Evolutionary conservation across 2,888 invertebrate species (phyloP), one percentile per base, ranked within the genome.

Genomic region (Adelognathus sp.): DNA sequence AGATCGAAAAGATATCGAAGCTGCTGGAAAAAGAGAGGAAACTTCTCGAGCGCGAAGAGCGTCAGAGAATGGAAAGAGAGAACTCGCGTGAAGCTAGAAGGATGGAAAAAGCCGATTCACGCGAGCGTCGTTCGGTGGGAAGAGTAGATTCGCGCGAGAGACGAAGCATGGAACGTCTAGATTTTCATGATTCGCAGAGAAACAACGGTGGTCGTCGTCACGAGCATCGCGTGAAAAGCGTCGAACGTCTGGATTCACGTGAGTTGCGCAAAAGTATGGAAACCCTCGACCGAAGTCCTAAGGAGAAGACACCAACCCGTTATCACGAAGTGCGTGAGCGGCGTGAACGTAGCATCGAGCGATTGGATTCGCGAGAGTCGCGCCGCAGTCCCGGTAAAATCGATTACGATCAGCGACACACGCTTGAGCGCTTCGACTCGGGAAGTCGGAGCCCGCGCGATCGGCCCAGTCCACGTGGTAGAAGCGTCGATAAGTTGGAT

Each of bases 401-500:
- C 11, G 88, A 90, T 14, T 86, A 88, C 63, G 86, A 88, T 56
- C 86, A 88, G 24, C 85, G 88, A 39, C 90, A 90, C 63, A 88
- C 88, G 1, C 81, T 86, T n/a, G 90, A 91, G 71, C 83, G 88
- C 0, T 85, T 88, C 29, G 88, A 89, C 60, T 88, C 87, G 0
- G 88, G 85, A 0, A 86, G 82, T 56, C 85, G 80, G 27, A 89
- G 88, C 66, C 87, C 88, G 0, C 83, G 85, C 14, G 88, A 88
- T 44, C 82, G 86, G 3, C 24, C 85, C 41, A 83, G 74, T 69
- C 83, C 73, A 1, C 81, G 79, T 63, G 88, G 90, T 0, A 90
- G 87, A 69, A 90, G 90, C 81, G 85, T 84, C 2, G 91, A 91
- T 21, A 84, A 87, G 7, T 76, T 90, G 7, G 89, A 90, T 46